These are phyloP conservation scores for Saturnia japonica DNA, from an alignment of 2,888 invertebrate genomes.

Conservation along the genomic window DNA sequence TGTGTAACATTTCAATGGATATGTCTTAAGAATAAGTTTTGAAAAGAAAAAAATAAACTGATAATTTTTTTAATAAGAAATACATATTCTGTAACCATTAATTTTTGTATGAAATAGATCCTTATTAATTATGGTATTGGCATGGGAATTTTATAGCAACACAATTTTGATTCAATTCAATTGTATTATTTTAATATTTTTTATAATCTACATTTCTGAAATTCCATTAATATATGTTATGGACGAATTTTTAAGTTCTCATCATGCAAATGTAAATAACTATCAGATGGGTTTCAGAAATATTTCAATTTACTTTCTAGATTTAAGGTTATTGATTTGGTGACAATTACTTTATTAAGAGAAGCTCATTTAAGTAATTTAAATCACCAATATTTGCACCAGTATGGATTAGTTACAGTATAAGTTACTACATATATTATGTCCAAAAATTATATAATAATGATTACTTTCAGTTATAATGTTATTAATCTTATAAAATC, in stretches of 20 bases:
- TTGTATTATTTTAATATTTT: slow-evolving; percentile 2
- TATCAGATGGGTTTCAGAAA: background rate
- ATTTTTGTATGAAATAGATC: too few species aligned
- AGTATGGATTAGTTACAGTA: background rate
- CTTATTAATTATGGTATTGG: background rate
- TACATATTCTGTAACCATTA: background rate
- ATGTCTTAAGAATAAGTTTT: background rate
- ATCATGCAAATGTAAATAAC: background rate
- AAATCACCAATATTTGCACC: background rate
- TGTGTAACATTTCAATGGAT: background rate
- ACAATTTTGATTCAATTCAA: background rate
- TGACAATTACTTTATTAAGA: slow-evolving; percentile 1
- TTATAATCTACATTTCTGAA: background rate
- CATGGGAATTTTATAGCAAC: background rate
- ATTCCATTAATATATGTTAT: background rate
- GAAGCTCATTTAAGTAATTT: background rate
- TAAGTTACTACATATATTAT: too few species aligned
- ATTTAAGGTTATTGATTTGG: background rate
- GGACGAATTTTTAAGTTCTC: background rate
- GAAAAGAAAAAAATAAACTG: background rate
- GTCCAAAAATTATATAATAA: background rate
- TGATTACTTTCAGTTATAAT: background rate
- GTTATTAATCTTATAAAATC: background rate
- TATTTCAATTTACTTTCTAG: background rate
- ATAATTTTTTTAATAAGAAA: background rate